Evolutionary conservation across 2,797 vertebrate genomes (phyloP).

Genomic region (Microctenopoma stevenorrisi): DNA sequence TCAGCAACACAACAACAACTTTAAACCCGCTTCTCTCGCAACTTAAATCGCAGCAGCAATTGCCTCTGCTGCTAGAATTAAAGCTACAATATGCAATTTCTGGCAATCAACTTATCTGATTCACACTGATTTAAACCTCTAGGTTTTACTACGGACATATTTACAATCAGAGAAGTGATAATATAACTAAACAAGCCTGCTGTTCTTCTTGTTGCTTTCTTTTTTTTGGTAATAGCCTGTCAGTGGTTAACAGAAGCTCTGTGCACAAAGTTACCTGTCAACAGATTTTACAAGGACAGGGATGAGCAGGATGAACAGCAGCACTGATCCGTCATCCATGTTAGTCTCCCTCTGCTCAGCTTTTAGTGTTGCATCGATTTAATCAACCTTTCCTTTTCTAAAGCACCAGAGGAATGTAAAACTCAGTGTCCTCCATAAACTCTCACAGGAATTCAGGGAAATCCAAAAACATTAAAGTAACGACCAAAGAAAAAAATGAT

Average conservation of each 20-base stretch:
- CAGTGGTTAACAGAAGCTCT: constrained; percentile 20
- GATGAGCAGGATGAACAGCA: not conserved
- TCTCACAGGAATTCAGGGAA: no score
- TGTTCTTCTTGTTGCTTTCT: not conserved
- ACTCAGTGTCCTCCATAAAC: no score
- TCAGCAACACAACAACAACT: no score
- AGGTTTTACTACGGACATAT: no score
- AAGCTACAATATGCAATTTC: no score
- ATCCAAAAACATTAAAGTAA: no score
- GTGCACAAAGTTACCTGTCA: not conserved
- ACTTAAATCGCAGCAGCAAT: no score
- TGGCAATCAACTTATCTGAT: not conserved
- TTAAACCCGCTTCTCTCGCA: no score
- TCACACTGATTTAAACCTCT: no score
- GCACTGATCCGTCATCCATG: not conserved
- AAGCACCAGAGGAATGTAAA: not conserved
- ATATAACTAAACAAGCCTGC: not conserved
- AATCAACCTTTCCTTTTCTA: not conserved
- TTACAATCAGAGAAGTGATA: no score
- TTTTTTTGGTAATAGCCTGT: constrained; percentile 1
- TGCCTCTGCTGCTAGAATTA: no score
- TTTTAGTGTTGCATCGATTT: not conserved
- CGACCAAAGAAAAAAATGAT: no score
- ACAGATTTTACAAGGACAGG: not conserved
- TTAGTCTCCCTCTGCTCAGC: not conserved